Evolutionary conservation across 1,140 invertebrate species (phyloP), one percentile per base, ranked within the genome.

Genomic region (Caenorhabditis brenneri): DNA sequence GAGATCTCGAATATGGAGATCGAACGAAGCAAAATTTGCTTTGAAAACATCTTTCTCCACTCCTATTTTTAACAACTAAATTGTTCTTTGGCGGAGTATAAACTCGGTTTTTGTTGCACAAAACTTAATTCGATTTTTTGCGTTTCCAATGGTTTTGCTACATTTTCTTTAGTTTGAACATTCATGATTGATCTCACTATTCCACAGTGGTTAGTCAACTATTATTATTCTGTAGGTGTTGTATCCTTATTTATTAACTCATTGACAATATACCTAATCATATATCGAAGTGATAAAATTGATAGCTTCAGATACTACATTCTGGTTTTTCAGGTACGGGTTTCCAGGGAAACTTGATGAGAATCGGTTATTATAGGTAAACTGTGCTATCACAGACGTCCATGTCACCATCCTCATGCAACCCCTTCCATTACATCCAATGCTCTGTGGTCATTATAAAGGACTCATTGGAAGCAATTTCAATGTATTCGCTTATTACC

Each of bases 261-360:
- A 12, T 10, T 58, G 1, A 58, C 53, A 0, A 58, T 58, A 19
- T 58, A 5, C 29, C 29, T 58, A 16, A 29, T 58, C 6, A 29
- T 58, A 29, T 58, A 12, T 29, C 22, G 16, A 29, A 58, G 53
- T 16, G 53, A 58, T 29, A 58, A 58, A 29, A 58, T 58, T 58
- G 53, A 58, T 29, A 58, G 10, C 29, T 29, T 58, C 16, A 27
- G 53, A 15, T 58, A 58, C 12, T 58, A 29, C 29, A 29, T 58
- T 9, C 24, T 58, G 53, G 53, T 58, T 58, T 58, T 58, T 29
- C 53, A 58, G 53, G 53, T 58, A n/a, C n/a, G n/a, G n/a, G n/a
- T n/a, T n/a, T n/a, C n/a, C 19, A 1, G 1, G 22, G 1, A 53
- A 53, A 53, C 15, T 53, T 15, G n/a, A n/a, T n/a, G n/a, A n/a